Evolutionary conservation across 1,140 invertebrate genomes (phyloP).

Genomic region (Cherax quadricarinatus): DNA sequence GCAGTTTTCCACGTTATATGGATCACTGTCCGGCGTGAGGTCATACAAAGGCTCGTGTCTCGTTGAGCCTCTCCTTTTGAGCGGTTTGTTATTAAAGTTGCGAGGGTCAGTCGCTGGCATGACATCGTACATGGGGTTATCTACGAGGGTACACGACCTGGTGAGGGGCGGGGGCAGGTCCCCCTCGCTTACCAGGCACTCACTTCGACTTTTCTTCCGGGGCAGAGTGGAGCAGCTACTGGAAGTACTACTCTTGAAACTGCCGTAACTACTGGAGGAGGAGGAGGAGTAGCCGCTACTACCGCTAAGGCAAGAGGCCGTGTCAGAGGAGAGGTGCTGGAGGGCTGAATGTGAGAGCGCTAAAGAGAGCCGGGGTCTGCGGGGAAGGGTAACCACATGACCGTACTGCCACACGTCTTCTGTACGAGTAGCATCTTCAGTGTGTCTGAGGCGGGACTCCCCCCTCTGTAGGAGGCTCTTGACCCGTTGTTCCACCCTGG

Average conservation of each 20-base stretch:
- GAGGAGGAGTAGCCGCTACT: conserved; percentile 63
- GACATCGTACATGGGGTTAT: conserved; percentile 63
- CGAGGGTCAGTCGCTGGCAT: conserved; percentile 7
- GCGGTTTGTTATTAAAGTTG: background rate
- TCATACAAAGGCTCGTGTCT: conserved; percentile 12
- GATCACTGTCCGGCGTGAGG: conserved; percentile 20
- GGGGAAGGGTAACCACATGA: conserved; percentile 56
- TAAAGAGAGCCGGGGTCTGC: conserved; percentile 29
- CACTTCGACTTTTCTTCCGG: conserved; percentile 8
- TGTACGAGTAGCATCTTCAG: background rate
- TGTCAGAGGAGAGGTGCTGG: conserved; percentile 38
- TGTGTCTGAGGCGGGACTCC: conserved; percentile 16
- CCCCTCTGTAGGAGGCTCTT: conserved; percentile 54
- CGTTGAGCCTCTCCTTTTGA: background rate
- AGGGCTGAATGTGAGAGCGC: conserved; percentile 47
- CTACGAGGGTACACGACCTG: conserved; percentile 37
- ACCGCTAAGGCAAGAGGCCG: conserved; percentile 49
- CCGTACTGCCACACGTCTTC: conserved; percentile 60
- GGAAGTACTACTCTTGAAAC: conserved; percentile 62
- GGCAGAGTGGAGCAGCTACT: conserved; percentile 56
- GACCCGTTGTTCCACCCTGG: conserved; percentile 46
- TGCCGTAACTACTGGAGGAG: conserved; percentile 60
- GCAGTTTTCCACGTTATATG: background rate
- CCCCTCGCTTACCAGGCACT: background rate
- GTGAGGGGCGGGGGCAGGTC: conserved; percentile 1